Base-by-base conservation (phyloP, 2,113 vertebrate genomes). In the Gallinago paraguaiae region DNA sequence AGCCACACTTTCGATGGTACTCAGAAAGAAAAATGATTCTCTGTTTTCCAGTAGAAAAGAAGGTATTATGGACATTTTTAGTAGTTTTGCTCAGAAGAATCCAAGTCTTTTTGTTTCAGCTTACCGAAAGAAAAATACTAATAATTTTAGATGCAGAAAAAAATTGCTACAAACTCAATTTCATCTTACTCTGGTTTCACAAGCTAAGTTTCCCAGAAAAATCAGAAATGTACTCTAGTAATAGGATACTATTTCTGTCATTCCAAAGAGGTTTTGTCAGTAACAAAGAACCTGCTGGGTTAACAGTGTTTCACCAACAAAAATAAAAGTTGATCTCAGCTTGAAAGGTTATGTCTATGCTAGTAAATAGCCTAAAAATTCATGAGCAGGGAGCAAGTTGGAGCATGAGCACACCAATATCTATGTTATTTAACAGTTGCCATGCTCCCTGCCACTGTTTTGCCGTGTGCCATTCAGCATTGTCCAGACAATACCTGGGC, bases 1-100 rank as follows among this genome's bases (percentile, higher is more conserved):
- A 96, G 90, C 88, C 93, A 92, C 95, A 82, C 95, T 97, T 95
- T 96, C 9, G 22, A 46, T 78, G 69, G 63, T 68, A 79, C 50
- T 86, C 53, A 39, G 65, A 83, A 93, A 91, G 88, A 93, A 77
- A 83, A 96, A 96, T 41, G 6, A 69, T 93, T 89, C 72, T 83
- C 33, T 91, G 19, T 85, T 95, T 90, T 82, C 69, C 60, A 85
- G 61, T 68, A 27, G 24, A 88, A 84, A 35, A 82, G 48, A 86
- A 70, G 72, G 64, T 59, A 81, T 37, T 79, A 48, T 56, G 37
- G 77, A 68, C 31, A 45, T 72, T 90, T 93, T 78, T 79, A 84
- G 77, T 68, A 93, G 61, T 56, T 84, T 75, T 37, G 33, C n/a
- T 70, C 56, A 56, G 60, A 88, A 91, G 28, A 68, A 18, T 86